These are phyloP conservation scores for Xestia rhomboidea DNA, from an alignment of 2,888 invertebrate genomes.

Conservation along the genomic window DNA sequence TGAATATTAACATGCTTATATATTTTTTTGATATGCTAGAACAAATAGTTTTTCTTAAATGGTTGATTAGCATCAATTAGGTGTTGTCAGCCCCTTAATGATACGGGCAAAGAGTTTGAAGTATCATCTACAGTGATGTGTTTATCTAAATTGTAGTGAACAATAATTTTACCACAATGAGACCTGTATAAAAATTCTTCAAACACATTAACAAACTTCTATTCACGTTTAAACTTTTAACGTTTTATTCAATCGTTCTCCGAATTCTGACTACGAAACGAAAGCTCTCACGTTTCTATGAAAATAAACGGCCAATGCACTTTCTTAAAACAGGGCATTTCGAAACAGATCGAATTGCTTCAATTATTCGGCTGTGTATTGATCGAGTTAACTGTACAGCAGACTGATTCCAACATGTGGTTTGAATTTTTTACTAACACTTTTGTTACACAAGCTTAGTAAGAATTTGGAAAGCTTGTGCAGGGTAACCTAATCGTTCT, in stretches of 20 bases:
- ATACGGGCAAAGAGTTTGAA: not conserved
- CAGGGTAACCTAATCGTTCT: not conserved
- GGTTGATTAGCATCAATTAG: too few species aligned
- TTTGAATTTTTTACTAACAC: constrained; percentile 70
- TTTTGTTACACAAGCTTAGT: constrained; percentile 55
- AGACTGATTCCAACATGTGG: constrained; percentile 58
- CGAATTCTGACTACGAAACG: constrained; percentile 45
- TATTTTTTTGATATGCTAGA: too few species aligned
- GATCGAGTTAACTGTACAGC: constrained; percentile 55
- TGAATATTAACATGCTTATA: too few species aligned
- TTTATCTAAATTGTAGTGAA: not conserved
- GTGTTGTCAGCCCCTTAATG: too few species aligned
- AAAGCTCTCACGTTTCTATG: constrained; percentile 58
- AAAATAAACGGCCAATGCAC: constrained; percentile 62
- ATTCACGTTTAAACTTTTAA: constrained; percentile 27
- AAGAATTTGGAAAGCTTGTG: not conserved
- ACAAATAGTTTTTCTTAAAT: too few species aligned
- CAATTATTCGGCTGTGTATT: constrained; percentile 71
- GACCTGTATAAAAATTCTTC: too few species aligned
- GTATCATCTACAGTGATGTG: not conserved
- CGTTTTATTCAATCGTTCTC: constrained; percentile 36
- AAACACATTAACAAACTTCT: constrained; percentile 18
- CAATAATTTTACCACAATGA: not conserved
- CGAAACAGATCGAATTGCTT: constrained; percentile 71
- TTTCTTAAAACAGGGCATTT: constrained; percentile 69